Evolutionary conservation across 2,888 invertebrate species (phyloP), one percentile per base, ranked within the genome.

Genomic region (Ennomos erosarius): DNA sequence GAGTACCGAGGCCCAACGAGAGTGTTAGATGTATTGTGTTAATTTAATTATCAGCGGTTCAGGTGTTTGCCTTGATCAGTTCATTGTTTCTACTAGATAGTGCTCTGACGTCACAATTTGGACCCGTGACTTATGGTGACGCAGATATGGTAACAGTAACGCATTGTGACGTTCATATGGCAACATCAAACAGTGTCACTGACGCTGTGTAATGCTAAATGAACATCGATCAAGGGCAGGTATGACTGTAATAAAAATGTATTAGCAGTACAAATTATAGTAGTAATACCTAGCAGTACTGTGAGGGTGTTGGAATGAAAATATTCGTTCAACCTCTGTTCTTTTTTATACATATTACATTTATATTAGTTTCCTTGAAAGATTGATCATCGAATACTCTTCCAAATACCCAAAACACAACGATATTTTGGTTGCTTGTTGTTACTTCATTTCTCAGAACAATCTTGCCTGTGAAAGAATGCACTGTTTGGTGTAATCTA

Each of bases 401-500:
- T 26, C 26, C 26, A 26, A 26, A 26, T 5, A 26, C 5, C 5
- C 26, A 26, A 42, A 36, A n/a, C 51, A 56, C 4, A 38, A 39
- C 16, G 16, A 13, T 26, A 26, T 26, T 26, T 26, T 26, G 1
- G 26, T 26, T 26, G 4, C 3, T 26, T 26, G 36, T 11, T 52
- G 13, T 36, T 37, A 43, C 47, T 38, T 34, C 44, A 46, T 51
- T 64, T 59, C 62, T 38, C 35, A 42, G 57, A 62, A 54, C 49
- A 26, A 26, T 49, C 51, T 33, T 42, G 36, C 33, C 37, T 51
- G 46, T 8, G 39, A 36, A 60, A 55, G 48, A 59, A 61, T 61
- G 62, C 54, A 39, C 51, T 60, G 64, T 62, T 62, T 42, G 39
- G 48, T 47, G 53, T 70, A 75, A 76, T 77, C 73, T 78, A 69